Conservation (phyloP, 2,113 vertebrate genomes). For the Epinephelus moara region DNA sequence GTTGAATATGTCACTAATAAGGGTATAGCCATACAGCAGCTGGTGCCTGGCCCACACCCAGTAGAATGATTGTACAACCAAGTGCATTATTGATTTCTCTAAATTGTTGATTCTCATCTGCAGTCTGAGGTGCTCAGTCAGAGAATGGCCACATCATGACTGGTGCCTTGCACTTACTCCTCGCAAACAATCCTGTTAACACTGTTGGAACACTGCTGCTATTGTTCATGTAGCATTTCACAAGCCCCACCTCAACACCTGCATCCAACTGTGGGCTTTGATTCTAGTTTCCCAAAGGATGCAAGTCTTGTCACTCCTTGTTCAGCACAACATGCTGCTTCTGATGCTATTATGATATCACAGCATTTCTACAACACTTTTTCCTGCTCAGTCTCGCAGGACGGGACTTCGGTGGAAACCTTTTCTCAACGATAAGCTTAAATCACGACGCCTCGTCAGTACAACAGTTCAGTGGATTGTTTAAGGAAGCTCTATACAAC, state of each 20-base stretch:
- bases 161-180: background rate
- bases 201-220: background rate
- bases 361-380: background rate
- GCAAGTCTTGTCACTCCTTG: background rate
- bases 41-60: slow-evolving; percentile 27
- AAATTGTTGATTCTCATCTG: slow-evolving; percentile 27
- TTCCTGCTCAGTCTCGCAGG: background rate
- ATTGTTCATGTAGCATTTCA: background rate
- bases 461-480: background rate
- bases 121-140: slow-evolving; percentile 1
- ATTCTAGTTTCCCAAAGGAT: background rate
- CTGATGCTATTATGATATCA: background rate
- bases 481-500: too few species aligned
- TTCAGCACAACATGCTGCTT: background rate
- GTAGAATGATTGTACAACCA: slow-evolving; percentile 46
- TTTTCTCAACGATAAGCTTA: background rate
- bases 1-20: background rate
- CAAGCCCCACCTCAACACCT: background rate
- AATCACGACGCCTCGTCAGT: background rate
- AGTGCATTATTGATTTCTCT: slow-evolving; percentile 41
- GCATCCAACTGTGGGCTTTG: background rate
- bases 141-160: slow-evolving; percentile 7
- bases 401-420: background rate
- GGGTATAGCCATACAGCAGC: background rate
- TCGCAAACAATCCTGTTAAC: background rate